A percentile compares a stretch with the other conserved stretches of the same genome.
Evolutionary conservation across 2,888 invertebrate species (phyloP).

Genomic region (Ormyrus rosae): DNA sequence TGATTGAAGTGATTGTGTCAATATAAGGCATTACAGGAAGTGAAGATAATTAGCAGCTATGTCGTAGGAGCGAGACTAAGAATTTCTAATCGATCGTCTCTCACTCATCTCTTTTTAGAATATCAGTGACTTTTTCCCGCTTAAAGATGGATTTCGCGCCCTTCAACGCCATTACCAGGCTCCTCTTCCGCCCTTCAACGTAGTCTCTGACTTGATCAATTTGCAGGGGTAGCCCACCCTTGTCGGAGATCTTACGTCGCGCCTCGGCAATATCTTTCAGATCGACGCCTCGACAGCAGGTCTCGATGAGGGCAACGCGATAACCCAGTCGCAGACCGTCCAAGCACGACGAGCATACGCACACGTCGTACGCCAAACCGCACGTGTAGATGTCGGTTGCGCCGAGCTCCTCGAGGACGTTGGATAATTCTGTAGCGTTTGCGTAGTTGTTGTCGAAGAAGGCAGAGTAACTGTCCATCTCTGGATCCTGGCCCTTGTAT

Average conservation of each 20-base stretch:
- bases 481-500: constrained; percentile 92
- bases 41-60: too few relatives aligned
- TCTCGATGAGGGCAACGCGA: constrained; percentile 90
- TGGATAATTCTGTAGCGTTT: constrained; percentile 87
- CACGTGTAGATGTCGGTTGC: constrained; percentile 95
- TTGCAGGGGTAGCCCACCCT: constrained; percentile 86
- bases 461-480: constrained; percentile 96
- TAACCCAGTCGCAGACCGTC: constrained; percentile 92
- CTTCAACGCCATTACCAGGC: constrained; percentile 90
- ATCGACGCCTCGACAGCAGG: constrained; percentile 91
- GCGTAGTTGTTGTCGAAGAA: constrained; percentile 96
- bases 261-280: constrained; percentile 86
- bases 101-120: constrained; percentile 6
- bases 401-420: constrained; percentile 84
- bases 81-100: neutral
- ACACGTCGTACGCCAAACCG: constrained; percentile 95
- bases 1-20: too few relatives aligned
- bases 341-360: constrained; percentile 91
- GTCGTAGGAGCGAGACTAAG: too few relatives aligned
- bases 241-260: constrained; percentile 83
- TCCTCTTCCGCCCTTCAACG: constrained; percentile 88
- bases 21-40: too few relatives aligned
- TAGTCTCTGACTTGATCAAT: constrained; percentile 86
- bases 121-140: neutral
- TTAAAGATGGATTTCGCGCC: constrained; percentile 77